These are phyloP conservation scores for Crax fasciolata DNA, from an alignment of 2,797 vertebrate species.

Conservation along the genomic window DNA sequence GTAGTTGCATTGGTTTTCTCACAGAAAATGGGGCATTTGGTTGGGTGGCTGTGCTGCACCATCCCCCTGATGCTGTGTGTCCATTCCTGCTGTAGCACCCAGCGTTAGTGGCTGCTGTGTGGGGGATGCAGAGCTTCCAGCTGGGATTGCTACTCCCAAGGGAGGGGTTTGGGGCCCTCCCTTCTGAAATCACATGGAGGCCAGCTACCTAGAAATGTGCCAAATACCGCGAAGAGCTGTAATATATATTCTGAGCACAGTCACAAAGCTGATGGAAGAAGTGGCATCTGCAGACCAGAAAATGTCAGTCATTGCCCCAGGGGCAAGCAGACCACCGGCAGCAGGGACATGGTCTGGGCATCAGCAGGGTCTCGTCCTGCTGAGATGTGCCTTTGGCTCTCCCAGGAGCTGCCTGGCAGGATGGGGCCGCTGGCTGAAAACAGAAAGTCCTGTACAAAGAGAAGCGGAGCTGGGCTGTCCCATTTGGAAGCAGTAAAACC, in stretches of 20 bases:
- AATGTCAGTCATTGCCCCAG: accelerated
- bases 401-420: background rate
- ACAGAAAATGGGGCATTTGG: background rate
- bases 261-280: background rate
- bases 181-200: background rate
- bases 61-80: accelerated
- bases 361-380: background rate
- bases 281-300: background rate
- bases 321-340: background rate
- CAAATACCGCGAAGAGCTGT: background rate
- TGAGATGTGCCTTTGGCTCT: background rate
- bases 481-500: background rate
- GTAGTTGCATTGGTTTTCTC: background rate
- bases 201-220: background rate
- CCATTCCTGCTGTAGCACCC: accelerated
- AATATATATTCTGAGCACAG: background rate
- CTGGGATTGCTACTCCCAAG: background rate
- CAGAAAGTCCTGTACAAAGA: accelerated
- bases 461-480: background rate
- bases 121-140: background rate
- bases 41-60: background rate
- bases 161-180: background rate
- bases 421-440: accelerated
- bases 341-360: background rate
- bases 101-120: background rate